Percentiles rank a stretch among this genome's conserved stretches.
These are phyloP conservation scores for Drosophila formosana DNA, from an alignment of 2,888 invertebrate genomes.

Conservation along the genomic window DNA sequence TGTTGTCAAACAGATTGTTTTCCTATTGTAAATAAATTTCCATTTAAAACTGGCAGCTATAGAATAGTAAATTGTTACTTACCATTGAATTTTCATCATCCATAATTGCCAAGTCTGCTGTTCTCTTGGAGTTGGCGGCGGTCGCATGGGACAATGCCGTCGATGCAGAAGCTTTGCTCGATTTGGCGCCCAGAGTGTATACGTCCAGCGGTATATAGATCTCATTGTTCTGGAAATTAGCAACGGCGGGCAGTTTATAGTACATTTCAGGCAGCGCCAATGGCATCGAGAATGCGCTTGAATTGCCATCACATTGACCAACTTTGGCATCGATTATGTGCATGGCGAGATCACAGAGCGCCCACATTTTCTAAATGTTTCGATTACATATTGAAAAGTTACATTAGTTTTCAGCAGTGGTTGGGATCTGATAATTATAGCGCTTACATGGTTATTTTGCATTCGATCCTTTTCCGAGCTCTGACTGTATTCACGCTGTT, in stretches of 20 bases:
- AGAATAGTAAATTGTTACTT: not conserved
- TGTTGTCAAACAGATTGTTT: conserved; percentile 76
- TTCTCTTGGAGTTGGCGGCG: conserved; percentile 49
- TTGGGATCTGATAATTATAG: not conserved
- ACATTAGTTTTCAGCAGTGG: not conserved
- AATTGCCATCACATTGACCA: conserved; percentile 90
- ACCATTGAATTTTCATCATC: conserved; percentile 72
- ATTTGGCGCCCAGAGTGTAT: conserved; percentile 70
- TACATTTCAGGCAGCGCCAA: conserved; percentile 96
- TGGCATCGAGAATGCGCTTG: conserved; percentile 95
- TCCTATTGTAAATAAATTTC: conserved; percentile 44
- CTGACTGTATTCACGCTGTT: conserved; percentile 94
- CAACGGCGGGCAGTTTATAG: conserved; percentile 91
- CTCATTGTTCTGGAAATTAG: conserved; percentile 90
- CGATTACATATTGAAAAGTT: not conserved
- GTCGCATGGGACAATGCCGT: conserved; percentile 39
- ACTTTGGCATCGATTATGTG: conserved; percentile 95
- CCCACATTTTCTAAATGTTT: conserved; percentile 94
- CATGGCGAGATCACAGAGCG: conserved; percentile 97
- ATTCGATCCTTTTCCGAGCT: conserved; percentile 90
- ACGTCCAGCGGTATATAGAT: conserved; percentile 92
- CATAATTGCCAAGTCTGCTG: conserved; percentile 49
- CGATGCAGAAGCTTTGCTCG: conserved; percentile 48
- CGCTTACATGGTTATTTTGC: conserved; percentile 65
- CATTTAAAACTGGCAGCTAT: not conserved